These are phyloP conservation scores for Tetrao urogallus DNA, from an alignment of 2,113 vertebrate species.

Conservation along the genomic window DNA sequence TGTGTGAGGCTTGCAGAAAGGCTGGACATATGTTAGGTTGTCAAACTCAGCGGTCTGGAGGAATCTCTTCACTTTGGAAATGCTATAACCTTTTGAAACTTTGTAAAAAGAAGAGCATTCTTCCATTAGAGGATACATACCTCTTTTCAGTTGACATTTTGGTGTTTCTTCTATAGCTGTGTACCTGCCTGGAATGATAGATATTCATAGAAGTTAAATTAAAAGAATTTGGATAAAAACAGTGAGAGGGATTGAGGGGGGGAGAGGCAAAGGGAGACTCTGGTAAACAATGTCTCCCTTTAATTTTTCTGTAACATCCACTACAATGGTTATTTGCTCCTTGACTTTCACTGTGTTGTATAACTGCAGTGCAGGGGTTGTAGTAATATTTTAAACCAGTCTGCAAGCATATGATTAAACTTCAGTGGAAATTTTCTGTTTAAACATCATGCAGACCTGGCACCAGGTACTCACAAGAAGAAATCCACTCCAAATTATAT, in stretches of 20 bases:
- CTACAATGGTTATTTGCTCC: not conserved
- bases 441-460: not conserved
- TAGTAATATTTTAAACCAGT: not conserved
- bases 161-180: not conserved
- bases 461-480: not conserved
- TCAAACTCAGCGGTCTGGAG: not conserved
- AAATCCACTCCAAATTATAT: not conserved
- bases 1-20: not conserved
- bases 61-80: not conserved
- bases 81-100: not conserved
- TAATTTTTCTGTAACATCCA: not conserved
- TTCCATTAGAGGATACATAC: not conserved
- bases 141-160: constrained; percentile 21
- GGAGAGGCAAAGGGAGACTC: no score
- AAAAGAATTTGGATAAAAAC: not conserved
- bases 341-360: not conserved
- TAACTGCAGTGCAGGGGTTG: not conserved
- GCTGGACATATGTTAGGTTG: constrained; percentile 11
- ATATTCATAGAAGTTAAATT: not conserved
- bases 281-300: not conserved
- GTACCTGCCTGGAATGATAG: constrained; percentile 21
- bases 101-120: not conserved
- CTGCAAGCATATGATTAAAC: not conserved
- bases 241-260: no score
- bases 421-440: not conserved